These are phyloP conservation scores for Heliconius nattereri DNA, from an alignment of 1,140 invertebrate species.

Conservation along the genomic window DNA sequence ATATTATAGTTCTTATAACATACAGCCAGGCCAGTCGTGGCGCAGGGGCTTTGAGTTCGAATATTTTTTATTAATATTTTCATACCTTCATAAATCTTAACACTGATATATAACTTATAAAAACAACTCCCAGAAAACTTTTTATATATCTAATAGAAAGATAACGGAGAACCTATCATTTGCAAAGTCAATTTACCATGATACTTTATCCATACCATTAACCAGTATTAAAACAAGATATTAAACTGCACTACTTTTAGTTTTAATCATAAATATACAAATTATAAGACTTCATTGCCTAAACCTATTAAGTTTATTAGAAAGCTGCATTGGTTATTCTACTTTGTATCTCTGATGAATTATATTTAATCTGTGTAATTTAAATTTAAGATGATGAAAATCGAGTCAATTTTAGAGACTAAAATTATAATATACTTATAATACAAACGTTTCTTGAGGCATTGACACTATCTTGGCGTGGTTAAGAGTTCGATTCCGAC, in stretches of 20 bases:
- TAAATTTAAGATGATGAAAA: not conserved
- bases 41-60: too few species aligned
- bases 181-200: not conserved
- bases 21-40: too few species aligned
- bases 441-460: too few species aligned
- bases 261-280: not conserved
- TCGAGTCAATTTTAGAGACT: too few species aligned
- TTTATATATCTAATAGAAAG: not conserved
- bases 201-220: not conserved
- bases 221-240: not conserved
- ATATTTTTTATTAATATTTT: too few species aligned
- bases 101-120: too few species aligned
- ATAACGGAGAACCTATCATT: not conserved
- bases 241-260: not conserved
- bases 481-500: too few species aligned
- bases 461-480: not conserved
- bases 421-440: too few species aligned
- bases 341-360: not conserved
- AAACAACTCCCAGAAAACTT: too few species aligned
- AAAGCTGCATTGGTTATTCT: not conserved
- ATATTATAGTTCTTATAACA: too few species aligned
- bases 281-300: not conserved
- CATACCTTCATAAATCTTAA: too few species aligned
- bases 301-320: not conserved
- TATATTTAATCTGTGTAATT: slow-evolving; percentile 1